These are phyloP conservation scores for Gerris lacustris DNA, from an alignment of 2,888 invertebrate species.

Conservation along the genomic window DNA sequence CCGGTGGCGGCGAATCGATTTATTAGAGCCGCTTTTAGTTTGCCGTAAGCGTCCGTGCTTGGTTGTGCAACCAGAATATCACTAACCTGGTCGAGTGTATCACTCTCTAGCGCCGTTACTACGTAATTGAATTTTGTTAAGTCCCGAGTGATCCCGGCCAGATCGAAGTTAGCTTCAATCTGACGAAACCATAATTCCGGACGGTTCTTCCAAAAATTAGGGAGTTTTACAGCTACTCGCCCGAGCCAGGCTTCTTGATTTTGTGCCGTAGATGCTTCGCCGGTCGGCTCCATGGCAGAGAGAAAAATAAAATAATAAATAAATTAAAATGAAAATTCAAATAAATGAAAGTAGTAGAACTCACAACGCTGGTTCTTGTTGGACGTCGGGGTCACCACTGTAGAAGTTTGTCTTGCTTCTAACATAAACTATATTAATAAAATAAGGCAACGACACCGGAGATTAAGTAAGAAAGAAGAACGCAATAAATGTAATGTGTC, in stretches of 20 bases:
- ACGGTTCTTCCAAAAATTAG: constrained; percentile 5
- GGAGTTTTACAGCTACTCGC: background rate
- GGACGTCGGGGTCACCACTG: too few species aligned
- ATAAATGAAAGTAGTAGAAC: too few species aligned
- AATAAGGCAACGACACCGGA: too few species aligned
- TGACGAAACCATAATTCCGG: background rate
- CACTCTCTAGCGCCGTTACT: background rate
- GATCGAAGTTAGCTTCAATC: background rate
- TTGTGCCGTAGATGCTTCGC: too few species aligned
- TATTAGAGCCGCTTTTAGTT: background rate
- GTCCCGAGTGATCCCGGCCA: background rate
- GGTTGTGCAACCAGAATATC: background rate
- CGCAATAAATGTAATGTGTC: too few species aligned
- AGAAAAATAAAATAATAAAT: too few species aligned
- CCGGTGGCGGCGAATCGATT: background rate
- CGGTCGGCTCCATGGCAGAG: too few species aligned
- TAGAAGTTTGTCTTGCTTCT: too few species aligned
- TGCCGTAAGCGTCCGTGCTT: background rate
- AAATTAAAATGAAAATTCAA: too few species aligned
- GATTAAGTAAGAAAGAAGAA: too few species aligned
- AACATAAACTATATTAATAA: too few species aligned
- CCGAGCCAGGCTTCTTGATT: background rate
- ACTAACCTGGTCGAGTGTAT: background rate
- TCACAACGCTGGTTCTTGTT: too few species aligned
- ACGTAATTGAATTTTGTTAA: background rate